A percentile compares a stretch with the other conserved stretches of the same genome.
phyloP scores from a whole-genome alignment of 2,113 vertebrate species.

The Ascaphus truei region DNA sequence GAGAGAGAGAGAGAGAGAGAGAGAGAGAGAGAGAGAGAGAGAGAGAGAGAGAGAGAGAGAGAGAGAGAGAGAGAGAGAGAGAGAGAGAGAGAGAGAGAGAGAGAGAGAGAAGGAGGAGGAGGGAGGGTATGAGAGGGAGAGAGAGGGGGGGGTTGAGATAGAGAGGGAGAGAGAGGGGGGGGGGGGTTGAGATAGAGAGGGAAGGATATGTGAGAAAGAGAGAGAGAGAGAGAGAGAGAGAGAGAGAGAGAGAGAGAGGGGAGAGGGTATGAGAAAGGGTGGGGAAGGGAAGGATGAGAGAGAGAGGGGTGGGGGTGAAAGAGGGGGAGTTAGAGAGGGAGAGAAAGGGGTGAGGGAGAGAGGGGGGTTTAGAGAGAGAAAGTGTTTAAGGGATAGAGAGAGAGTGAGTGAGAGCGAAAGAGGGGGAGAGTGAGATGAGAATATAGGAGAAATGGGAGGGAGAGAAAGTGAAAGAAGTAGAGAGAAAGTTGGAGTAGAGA shows the following conservation, averaged over 20 bases:
- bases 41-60: background rate
- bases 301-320: too few species aligned
- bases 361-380: too few species aligned
- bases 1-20: background rate
- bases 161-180: background rate
- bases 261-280: too few species aligned
- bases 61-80: background rate
- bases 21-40: background rate
- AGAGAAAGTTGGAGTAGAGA: too few species aligned
- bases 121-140: too few species aligned
- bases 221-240: too few species aligned
- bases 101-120: background rate
- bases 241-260: background rate
- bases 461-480: fast-evolving
- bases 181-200: too few species aligned
- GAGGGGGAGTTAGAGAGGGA: too few species aligned
- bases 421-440: background rate
- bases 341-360: background rate
- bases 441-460: too few species aligned
- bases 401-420: too few species aligned
- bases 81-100: background rate
- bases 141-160: too few species aligned
- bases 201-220: background rate
- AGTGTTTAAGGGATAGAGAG: background rate
- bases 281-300: background rate